Base-by-base conservation (phyloP, 2,113 vertebrate genomes). In the Hippocampus barbouri region DNA sequence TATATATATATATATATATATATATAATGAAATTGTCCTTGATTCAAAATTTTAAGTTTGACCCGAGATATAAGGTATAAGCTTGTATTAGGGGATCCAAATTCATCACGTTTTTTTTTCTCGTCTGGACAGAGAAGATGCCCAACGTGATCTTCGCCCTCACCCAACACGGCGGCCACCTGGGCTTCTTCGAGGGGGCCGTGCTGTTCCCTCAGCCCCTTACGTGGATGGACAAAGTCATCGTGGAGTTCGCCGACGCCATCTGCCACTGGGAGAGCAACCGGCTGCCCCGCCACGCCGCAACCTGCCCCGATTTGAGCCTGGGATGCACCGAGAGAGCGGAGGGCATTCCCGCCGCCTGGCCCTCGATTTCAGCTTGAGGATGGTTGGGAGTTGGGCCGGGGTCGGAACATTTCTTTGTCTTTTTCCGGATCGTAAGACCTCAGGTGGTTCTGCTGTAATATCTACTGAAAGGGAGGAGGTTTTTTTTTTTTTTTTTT, bases 221-320 rank as follows among this genome's bases (percentile, higher is more conserved):
- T 66, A 99, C 97, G n/a, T 99, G 97, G 97, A 99, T 99, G 97
- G 97, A 99, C 91, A 99, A 99, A 88, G 94, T 99, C 25, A 95
- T 99, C 41, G 94, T 99, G 78, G 94, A 95, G 71, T 99, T 97
- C 23, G 90, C 96, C 84, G 93, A 97, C 7, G 91, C 96, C 86
- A 93, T 99, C 59, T 98, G 96, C 91, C 96, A 97, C 72, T 99
- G 97, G 96, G 95, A 98, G 87, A 95, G 92, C 66, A 96, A 92
- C 88, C 98, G 96, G 86, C 91, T 92, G 1, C 93, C 94, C 56
- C 97, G 96, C 92, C 95, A 0, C 8, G 20, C 34, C 16, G 34
- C 16, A 63, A 15, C 0, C 64, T 8, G 2, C 1, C 41, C n/a
- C 8, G 21, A 63, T 4, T 21, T 62, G 30, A 63, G 18, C 8